A percentile compares a stretch with the other conserved stretches of the same genome.
Evolutionary conservation across 2,113 vertebrate genomes (phyloP).

Genomic region (Dicrurus megarhynchus): DNA sequence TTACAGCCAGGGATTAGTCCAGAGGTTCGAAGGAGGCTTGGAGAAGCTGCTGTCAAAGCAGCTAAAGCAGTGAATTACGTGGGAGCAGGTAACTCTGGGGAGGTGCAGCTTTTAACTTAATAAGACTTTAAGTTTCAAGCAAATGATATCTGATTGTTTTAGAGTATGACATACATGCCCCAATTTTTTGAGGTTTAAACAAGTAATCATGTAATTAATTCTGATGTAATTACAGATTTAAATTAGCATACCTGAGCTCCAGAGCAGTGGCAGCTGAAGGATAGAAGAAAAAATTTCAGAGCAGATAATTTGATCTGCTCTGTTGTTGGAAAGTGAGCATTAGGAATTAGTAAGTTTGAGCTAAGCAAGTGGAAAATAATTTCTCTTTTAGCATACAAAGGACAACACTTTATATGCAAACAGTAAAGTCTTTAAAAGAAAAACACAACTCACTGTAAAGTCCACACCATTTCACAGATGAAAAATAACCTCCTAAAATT

Average conservation of each 20-base stretch:
- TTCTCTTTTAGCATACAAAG: background rate
- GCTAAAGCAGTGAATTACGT: conserved; percentile 95
- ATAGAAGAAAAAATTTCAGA: background rate
- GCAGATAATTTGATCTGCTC: background rate
- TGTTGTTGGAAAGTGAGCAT: background rate
- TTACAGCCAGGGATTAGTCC: conserved; percentile 89
- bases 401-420: background rate
- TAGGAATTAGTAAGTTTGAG: background rate
- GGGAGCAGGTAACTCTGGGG: conserved; percentile 85
- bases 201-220: background rate
- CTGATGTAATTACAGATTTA: background rate
- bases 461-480: background rate
- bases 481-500: background rate
- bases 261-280: background rate
- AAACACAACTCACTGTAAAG: background rate
- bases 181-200: background rate
- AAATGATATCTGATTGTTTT: background rate
- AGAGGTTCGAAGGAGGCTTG: conserved; percentile 87
- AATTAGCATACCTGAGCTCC: background rate
- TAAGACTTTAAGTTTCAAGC: background rate
- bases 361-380: background rate
- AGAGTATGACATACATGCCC: background rate
- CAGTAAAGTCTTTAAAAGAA: background rate
- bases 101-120: background rate
- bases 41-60: conserved; percentile 92